These are phyloP conservation scores for Chaenogobius annularis DNA, from an alignment of 2,113 vertebrate genomes.

Conservation along the genomic window DNA sequence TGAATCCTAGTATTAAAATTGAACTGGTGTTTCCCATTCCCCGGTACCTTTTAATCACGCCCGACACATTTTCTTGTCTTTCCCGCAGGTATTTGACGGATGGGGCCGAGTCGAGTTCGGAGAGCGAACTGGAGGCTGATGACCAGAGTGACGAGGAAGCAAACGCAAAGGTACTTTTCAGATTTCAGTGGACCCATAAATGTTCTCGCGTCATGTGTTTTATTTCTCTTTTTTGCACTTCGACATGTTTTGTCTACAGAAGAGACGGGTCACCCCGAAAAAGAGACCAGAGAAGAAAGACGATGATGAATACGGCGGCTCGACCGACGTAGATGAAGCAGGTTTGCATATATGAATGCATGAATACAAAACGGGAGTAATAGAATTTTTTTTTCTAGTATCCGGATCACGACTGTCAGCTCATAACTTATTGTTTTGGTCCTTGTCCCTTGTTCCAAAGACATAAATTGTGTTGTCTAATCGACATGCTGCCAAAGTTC, in stretches of 20 bases:
- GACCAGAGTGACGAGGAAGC: constrained; percentile 65
- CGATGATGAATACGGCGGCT: constrained; percentile 68
- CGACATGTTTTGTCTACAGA: constrained; percentile 20
- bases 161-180: constrained; percentile 55
- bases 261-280: constrained; percentile 50
- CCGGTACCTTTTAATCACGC: constrained; percentile 32
- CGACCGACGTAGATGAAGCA: constrained; percentile 71
- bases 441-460: neutral
- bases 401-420: neutral
- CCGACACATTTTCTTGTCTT: constrained; percentile 20
- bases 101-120: constrained; percentile 80
- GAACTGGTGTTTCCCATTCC: neutral
- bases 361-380: neutral
- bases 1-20: constrained; percentile 22
- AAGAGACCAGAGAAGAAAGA: constrained; percentile 35
- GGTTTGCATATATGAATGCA: constrained; percentile 45
- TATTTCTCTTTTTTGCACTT: neutral
- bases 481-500: neutral
- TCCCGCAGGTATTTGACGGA: constrained; percentile 83
- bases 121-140: constrained; percentile 68
- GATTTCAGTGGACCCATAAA: neutral
- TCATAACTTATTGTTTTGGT: neutral
- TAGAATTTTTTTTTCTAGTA: constrained; percentile 1
- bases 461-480: neutral
- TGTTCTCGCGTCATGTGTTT: neutral